phyloP scores from a whole-genome alignment of 2,797 vertebrate species.

The Phrynocephalus vlangalii region DNA sequence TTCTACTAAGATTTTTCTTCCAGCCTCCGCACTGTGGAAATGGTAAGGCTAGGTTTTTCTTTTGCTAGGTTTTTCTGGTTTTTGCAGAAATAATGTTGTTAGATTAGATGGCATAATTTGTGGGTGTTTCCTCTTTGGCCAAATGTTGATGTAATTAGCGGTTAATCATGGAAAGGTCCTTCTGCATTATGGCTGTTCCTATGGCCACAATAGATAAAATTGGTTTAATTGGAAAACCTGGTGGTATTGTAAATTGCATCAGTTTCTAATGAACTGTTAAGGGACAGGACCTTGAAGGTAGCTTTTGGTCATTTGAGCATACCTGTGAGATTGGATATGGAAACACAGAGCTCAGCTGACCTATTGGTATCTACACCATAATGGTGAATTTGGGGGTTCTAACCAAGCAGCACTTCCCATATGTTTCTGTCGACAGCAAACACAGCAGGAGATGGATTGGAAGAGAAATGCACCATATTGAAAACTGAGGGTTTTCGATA shows the following conservation, averaged over 20 bases:
- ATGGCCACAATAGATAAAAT: neutral
- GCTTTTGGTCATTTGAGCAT: neutral
- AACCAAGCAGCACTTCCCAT: neutral
- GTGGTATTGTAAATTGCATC: neutral
- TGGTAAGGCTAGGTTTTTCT: slow-evolving; percentile 30
- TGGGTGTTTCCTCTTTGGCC: neutral
- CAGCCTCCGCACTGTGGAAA: slow-evolving; percentile 5
- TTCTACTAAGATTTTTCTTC: slow-evolving; percentile 26
- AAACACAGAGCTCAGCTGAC: neutral
- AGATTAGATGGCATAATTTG: neutral
- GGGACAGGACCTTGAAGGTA: neutral
- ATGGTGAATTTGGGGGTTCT: neutral
- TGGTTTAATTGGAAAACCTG: neutral
- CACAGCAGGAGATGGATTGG: neutral
- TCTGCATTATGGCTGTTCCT: neutral
- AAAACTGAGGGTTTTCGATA: neutral
- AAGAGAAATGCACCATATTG: slow-evolving; percentile 1
- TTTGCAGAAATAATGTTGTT: neutral
- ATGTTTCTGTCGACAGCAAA: neutral
- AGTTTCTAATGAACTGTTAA: neutral
- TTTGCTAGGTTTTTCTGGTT: neutral
- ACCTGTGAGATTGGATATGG: neutral
- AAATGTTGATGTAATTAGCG: neutral
- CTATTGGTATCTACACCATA: neutral
- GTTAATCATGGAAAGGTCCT: neutral